phyloP scores from a whole-genome alignment of 2,797 vertebrate species.

The Babyrousa celebensis region DNA sequence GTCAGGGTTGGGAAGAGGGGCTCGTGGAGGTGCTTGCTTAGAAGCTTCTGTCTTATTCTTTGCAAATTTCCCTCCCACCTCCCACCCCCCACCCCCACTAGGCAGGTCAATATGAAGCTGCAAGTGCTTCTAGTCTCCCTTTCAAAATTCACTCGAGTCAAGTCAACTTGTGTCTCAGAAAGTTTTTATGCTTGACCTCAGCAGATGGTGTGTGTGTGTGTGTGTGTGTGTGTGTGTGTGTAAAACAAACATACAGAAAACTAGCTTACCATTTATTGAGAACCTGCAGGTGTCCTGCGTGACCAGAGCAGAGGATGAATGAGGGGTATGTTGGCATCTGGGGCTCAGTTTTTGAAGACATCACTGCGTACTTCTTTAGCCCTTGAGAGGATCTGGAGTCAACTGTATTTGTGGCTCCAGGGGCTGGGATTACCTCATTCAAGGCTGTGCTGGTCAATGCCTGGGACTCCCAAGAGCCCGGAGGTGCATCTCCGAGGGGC shows the following conservation, averaged over 20 bases:
- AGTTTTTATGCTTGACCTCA: not conserved
- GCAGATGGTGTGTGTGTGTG: not conserved
- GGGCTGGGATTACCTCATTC: not conserved
- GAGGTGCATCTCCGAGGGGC: not conserved
- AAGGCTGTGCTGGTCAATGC: not conserved
- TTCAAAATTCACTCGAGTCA: constrained; percentile 16
- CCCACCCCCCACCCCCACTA: not conserved
- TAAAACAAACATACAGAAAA: not conserved
- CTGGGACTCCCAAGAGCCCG: not conserved
- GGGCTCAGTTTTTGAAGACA: not conserved
- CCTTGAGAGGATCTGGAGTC: not conserved
- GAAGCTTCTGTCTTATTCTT: not conserved
- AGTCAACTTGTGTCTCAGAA: not conserved
- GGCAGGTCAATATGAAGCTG: not conserved
- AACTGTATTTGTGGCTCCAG: not conserved
- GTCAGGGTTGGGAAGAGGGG: not conserved
- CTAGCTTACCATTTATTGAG: not conserved
- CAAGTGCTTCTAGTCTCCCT: not conserved
- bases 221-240: not conserved
- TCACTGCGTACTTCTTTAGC: not conserved
- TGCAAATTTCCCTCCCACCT: too few species aligned
- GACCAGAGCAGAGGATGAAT: not conserved
- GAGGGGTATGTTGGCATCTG: not conserved
- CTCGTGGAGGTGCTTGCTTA: not conserved
- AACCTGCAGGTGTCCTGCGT: not conserved